Evolutionary conservation across 2,797 vertebrate species (phyloP).

Genomic region (Xenentodon cancila): DNA sequence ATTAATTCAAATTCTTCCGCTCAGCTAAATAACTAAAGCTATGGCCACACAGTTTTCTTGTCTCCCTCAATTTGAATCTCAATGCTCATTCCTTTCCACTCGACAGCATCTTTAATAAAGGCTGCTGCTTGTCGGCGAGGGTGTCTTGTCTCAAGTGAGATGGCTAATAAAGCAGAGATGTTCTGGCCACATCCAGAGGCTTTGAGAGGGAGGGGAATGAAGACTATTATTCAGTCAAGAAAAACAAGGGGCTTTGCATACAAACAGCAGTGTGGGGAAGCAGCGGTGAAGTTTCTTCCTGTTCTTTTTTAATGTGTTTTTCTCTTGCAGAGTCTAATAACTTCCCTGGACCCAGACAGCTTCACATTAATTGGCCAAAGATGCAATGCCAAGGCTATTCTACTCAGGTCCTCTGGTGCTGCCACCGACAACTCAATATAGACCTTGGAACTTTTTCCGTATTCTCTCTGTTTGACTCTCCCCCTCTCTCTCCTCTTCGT

Average conservation of each 20-base stretch:
- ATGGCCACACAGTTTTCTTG: constrained; percentile 63
- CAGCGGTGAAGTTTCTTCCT: constrained; percentile 74
- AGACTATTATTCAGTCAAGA: constrained; percentile 79
- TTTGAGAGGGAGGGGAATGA: constrained; percentile 52
- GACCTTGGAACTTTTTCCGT: constrained; percentile 67
- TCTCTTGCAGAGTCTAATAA: constrained; percentile 78
- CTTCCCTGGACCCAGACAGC: constrained; percentile 79
- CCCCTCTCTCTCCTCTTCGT: constrained; percentile 35
- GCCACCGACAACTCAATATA: constrained; percentile 72
- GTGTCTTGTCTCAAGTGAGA: constrained; percentile 79
- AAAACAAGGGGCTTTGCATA: constrained; percentile 79
- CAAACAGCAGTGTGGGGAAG: constrained; percentile 62
- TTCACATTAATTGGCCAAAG: constrained; percentile 81
- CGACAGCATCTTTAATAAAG: constrained; percentile 80
- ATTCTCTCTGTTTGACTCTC: constrained; percentile 47
- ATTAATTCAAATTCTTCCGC: constrained; percentile 71
- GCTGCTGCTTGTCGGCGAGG: constrained; percentile 72
- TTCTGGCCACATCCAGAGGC: constrained; percentile 76
- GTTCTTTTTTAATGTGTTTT: constrained; percentile 78
- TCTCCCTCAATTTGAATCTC: constrained; percentile 80
- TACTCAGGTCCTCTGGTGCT: constrained; percentile 74
- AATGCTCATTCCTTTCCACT: constrained; percentile 70
- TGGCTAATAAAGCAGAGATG: constrained; percentile 80
- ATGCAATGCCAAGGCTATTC: constrained; percentile 74
- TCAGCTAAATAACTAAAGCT: constrained; percentile 72